Evolutionary conservation across 2,113 vertebrate genomes (phyloP), one percentile per base, ranked within the genome.

Genomic region (Rostratula benghalensis): DNA sequence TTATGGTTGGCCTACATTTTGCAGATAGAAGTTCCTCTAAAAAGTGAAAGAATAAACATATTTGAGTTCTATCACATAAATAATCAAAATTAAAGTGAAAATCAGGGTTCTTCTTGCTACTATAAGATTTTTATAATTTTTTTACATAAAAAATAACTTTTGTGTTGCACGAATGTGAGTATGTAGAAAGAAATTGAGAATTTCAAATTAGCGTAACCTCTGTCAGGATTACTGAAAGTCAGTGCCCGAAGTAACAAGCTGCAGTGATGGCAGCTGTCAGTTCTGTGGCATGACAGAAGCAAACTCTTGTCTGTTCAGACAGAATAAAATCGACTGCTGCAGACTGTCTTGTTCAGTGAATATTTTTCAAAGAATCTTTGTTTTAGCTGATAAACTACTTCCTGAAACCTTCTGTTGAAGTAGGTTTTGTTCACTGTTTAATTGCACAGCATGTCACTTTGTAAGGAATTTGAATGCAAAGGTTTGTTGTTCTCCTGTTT

Each of bases 401-500:
- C 45, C 48, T 69, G 60, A 83, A 61, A 30, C 22, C 12, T 89
- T 94, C 18, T 87, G 0, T 31, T 82, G 50, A 57, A 50, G 45
- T 61, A 8, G 39, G 6, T 69, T 93, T 33, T 69, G 25, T 74
- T 87, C 11, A 3, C 73, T 27, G 27, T 48, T 57, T 53, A 57
- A 12, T 22, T 67, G 54, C 45, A 45, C 73, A 45, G 45, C 41
- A 8, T 64, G 79, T 81, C 73, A 28, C 31, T 59, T 24, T 21
- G 7, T 61, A 35, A 78, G 65, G 69, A 65, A 21, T 35, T 75
- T 63, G 51, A 65, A 48, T 60, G 39, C 25, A 71, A n/a, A 70
- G 37, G n/a, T 39, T 71, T 37, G 3, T 78, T 1, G 0, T 81
- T 33, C 16, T 77, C 11, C 22, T 54, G 2, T 57, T 35, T 21